These are phyloP conservation scores for Apeira syringaria DNA, from an alignment of 2,888 invertebrate genomes.

Conservation along the genomic window DNA sequence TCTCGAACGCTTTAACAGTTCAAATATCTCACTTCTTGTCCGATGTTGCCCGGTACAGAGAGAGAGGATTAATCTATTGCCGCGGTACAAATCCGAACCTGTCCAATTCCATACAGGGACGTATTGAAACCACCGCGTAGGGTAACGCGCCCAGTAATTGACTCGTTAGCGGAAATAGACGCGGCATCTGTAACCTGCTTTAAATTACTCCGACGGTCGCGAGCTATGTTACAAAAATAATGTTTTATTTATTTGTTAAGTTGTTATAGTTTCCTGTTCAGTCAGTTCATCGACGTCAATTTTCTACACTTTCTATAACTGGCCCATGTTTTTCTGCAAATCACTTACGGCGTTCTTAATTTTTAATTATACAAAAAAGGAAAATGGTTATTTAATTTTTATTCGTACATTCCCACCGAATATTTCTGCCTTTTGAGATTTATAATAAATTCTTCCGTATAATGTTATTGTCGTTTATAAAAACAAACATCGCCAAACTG, in stretches of 20 bases:
- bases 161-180: constrained; percentile 52
- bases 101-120: constrained; percentile 37
- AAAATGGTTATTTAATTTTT: constrained; percentile 3
- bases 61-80: constrained; percentile 38
- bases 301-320: constrained; percentile 18
- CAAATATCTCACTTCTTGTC: constrained; percentile 37
- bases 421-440: constrained; percentile 16
- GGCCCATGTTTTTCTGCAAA: constrained; percentile 9
- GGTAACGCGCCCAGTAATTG: constrained; percentile 54
- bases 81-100: constrained; percentile 41
- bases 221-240: constrained; percentile 12
- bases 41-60: constrained; percentile 3
- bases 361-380: constrained; percentile 3
- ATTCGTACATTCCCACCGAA: constrained; percentile 9
- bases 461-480: constrained; percentile 34
- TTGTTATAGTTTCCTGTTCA: constrained; percentile 8
- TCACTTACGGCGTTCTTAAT: background rate
- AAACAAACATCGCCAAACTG: constrained; percentile 46
- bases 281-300: constrained; percentile 5
- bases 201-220: constrained; percentile 6
- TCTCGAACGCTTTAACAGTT: constrained; percentile 38
- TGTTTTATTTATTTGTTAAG: constrained; percentile 20
- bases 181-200: constrained; percentile 9
- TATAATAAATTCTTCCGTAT: constrained; percentile 13
- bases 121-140: constrained; percentile 44